A percentile compares a stretch with the other conserved stretches of the same genome.
These are phyloP conservation scores for Monodelphis domestica DNA, from an alignment of 2,797 vertebrate genomes.

Conservation along the genomic window DNA sequence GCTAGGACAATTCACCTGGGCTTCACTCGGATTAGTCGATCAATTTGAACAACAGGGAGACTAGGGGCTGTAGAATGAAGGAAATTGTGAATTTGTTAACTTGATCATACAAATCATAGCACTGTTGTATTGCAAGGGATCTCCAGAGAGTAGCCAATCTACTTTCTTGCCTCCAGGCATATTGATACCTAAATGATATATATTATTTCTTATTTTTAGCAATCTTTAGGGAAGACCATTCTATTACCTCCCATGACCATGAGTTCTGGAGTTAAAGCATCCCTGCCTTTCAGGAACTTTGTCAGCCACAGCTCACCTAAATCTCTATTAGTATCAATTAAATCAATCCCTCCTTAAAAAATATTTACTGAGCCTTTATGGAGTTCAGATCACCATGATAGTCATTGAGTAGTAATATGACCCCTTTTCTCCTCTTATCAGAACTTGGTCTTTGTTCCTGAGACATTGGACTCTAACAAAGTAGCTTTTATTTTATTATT, in stretches of 20 bases:
- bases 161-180: background rate
- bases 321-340: background rate
- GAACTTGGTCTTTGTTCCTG: background rate
- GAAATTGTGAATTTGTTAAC: background rate
- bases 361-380: background rate
- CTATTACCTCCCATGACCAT: background rate
- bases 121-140: background rate
- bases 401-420: no score
- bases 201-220: constrained; percentile 5
- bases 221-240: background rate
- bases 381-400: background rate
- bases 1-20: background rate
- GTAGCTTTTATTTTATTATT: background rate
- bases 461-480: background rate
- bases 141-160: background rate
- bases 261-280: background rate
- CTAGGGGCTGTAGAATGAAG: background rate
- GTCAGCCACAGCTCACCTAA: background rate
- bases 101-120: background rate
- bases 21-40: background rate
- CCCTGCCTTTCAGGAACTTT: background rate
- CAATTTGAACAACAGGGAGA: background rate
- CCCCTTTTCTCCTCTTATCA: background rate
- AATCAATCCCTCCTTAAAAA: background rate
- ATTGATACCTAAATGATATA: background rate